A percentile compares a stretch with the other conserved stretches of the same genome.
These are phyloP conservation scores for Zoanthus sociatus DNA, from an alignment of 92 coral and sea anemone genomes.

Conservation along the genomic window DNA sequence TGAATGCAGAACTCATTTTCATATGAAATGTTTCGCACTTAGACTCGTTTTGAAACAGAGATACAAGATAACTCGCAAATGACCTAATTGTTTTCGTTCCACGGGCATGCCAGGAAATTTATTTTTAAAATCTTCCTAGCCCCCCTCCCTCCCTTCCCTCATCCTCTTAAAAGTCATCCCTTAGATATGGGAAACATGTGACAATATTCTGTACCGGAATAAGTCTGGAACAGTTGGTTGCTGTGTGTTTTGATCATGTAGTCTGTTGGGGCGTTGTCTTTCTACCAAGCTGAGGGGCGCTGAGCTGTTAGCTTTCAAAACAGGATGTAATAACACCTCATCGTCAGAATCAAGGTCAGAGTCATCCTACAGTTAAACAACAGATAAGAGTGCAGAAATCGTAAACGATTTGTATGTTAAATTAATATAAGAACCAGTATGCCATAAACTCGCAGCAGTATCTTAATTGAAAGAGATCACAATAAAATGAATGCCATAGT, in stretches of 20 bases:
- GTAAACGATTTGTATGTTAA: neutral
- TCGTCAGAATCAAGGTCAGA: slow-evolving; percentile 1
- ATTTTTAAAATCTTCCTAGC: neutral
- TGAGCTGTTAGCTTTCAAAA: neutral
- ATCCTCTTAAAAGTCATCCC: neutral
- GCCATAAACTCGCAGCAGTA: neutral
- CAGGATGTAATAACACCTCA: neutral
- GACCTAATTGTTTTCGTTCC: neutral
- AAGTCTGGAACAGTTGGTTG: neutral
- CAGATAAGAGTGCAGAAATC: neutral
- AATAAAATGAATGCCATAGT: neutral
- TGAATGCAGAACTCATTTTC: too few species aligned
- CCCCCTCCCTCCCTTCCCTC: neutral
- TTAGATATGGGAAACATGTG: neutral
- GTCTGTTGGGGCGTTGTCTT: neutral
- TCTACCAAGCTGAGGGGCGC: neutral
- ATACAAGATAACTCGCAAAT: too few species aligned
- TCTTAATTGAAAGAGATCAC: neutral
- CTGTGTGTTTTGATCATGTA: neutral
- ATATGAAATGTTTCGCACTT: too few species aligned
- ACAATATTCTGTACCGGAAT: slow-evolving; percentile 7
- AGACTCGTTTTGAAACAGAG: too few species aligned
- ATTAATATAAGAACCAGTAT: neutral
- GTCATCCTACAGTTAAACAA: neutral
- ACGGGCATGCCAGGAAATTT: neutral